Evolutionary conservation across 2,888 invertebrate species (phyloP).

Genomic region (Pollenia amentaria): DNA sequence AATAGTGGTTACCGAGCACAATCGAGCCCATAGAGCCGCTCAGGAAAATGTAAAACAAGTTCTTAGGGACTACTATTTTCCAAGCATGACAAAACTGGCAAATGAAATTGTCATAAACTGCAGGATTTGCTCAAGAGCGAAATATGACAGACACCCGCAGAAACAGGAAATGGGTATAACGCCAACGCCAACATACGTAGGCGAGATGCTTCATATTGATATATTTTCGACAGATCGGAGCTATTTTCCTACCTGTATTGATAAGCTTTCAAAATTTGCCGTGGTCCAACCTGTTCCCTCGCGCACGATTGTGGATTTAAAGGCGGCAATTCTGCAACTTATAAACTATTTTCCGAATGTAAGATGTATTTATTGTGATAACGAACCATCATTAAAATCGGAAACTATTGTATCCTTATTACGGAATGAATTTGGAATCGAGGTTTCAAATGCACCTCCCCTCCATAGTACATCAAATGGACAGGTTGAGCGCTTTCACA

Average conservation of each 20-base stretch:
- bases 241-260: slow-evolving; percentile 72
- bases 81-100: slow-evolving; percentile 41
- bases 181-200: not conserved
- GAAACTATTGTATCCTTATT: slow-evolving; percentile 23
- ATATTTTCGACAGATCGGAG: slow-evolving; percentile 66
- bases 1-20: slow-evolving; percentile 33
- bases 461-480: slow-evolving; percentile 68
- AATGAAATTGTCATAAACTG: slow-evolving; percentile 67
- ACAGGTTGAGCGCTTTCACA: slow-evolving; percentile 72
- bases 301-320: slow-evolving; percentile 73
- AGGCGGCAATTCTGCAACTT: slow-evolving; percentile 49
- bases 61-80: slow-evolving; percentile 65
- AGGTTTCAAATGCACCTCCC: slow-evolving; percentile 20
- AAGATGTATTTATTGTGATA: slow-evolving; percentile 39
- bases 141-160: slow-evolving; percentile 54
- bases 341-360: slow-evolving; percentile 36
- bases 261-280: slow-evolving; percentile 75
- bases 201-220: not conserved
- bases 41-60: slow-evolving; percentile 72
- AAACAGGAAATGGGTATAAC: slow-evolving; percentile 55
- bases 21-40: slow-evolving; percentile 29
- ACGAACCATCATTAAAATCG: slow-evolving; percentile 32
- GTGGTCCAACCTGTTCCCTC: slow-evolving; percentile 74
- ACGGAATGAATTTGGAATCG: slow-evolving; percentile 13
- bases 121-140: slow-evolving; percentile 63